Percentiles rank a stretch among this genome's conserved stretches.
phyloP scores from a whole-genome alignment of 2,888 invertebrate species.

The Dryococelus australis region DNA sequence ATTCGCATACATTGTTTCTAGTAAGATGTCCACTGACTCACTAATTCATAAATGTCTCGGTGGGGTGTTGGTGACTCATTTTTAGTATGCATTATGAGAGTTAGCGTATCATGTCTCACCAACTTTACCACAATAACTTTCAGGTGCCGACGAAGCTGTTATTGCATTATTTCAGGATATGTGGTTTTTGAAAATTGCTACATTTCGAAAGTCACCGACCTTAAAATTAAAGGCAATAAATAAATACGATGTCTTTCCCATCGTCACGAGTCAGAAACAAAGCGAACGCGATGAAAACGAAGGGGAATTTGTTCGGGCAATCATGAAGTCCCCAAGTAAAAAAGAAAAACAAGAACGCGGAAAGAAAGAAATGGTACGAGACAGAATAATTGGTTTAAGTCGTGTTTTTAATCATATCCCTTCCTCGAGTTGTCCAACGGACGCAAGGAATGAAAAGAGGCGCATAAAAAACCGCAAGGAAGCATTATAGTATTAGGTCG shows the following conservation, averaged over 20 bases:
- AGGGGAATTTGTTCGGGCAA: neutral
- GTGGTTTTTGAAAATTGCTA: neutral
- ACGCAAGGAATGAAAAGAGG: neutral
- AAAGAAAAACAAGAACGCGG: neutral
- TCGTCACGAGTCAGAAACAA: slow-evolving; percentile 22
- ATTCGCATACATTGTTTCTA: too few relatives aligned
- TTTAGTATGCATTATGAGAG: too few relatives aligned
- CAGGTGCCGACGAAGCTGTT: neutral
- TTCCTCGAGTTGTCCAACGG: slow-evolving; percentile 19
- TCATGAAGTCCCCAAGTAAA: slow-evolving; percentile 6
- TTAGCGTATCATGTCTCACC: too few relatives aligned
- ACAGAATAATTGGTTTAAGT: slow-evolving; percentile 31
- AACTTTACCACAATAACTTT: neutral
- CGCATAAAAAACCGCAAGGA: slow-evolving; percentile 28
- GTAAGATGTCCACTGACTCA: too few relatives aligned
- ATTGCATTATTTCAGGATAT: neutral
- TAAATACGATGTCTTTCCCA: neutral
- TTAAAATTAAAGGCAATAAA: slow-evolving; percentile 21
- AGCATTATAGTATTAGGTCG: slow-evolving; percentile 29
- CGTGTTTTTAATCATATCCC: slow-evolving; percentile 28
- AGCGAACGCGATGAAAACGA: neutral
- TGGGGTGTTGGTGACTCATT: too few relatives aligned
- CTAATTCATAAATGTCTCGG: too few relatives aligned
- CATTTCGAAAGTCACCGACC: neutral
- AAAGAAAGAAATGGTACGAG: slow-evolving; percentile 23